phyloP scores from a whole-genome alignment of 2,113 vertebrate species.

The Hypomesus transpacificus region DNA sequence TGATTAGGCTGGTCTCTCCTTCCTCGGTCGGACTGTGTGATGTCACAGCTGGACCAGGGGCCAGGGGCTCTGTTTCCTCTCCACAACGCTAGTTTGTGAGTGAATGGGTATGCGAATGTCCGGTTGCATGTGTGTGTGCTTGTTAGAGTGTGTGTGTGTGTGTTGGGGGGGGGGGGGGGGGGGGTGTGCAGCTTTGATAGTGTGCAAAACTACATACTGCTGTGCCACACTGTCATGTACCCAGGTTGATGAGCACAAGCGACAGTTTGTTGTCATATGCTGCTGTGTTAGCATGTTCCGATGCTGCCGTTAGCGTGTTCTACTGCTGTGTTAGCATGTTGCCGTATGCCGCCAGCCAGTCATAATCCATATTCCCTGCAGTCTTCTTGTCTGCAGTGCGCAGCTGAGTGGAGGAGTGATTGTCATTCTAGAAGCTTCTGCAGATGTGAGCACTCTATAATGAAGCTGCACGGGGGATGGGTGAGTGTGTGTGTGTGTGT shows the following conservation, averaged over 20 bases:
- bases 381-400: no score
- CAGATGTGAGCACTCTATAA: constrained; percentile 9
- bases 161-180: background rate
- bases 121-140: background rate
- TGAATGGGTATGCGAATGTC: no score
- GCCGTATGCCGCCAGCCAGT: no score
- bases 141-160: constrained; percentile 2
- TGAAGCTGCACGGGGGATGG: constrained; percentile 5
- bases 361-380: no score
- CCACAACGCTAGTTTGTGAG: no score
- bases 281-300: no score
- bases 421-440: constrained; percentile 13
- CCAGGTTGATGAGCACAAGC: no score
- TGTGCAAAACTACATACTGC: background rate
- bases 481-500: background rate
- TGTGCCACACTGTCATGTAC: background rate
- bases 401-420: constrained; percentile 10
- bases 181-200: background rate
- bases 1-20: constrained; percentile 2
- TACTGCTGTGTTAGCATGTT: no score
- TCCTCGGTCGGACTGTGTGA: background rate
- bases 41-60: background rate
- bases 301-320: no score
- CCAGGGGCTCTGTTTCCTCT: no score
- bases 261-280: no score